These are phyloP conservation scores for Stictonetta naevosa DNA, from an alignment of 2,113 vertebrate species.

Conservation along the genomic window DNA sequence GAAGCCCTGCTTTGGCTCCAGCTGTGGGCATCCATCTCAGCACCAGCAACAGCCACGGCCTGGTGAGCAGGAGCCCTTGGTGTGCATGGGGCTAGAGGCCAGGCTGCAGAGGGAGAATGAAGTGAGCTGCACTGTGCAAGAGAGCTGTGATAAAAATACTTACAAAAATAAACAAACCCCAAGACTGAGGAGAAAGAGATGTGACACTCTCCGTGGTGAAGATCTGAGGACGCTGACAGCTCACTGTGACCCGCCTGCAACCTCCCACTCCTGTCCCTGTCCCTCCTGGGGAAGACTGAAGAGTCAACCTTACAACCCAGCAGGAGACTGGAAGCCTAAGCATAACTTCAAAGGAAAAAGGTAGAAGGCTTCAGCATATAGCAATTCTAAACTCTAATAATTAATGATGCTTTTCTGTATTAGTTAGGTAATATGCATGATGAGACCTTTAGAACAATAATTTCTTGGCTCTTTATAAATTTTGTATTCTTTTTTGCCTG, in stretches of 20 bases:
- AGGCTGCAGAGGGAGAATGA: not conserved
- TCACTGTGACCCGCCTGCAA: not conserved
- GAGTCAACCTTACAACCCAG: not conserved
- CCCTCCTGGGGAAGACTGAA: not conserved
- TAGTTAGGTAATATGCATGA: not conserved
- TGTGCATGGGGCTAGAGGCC: not conserved
- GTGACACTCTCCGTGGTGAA: not conserved
- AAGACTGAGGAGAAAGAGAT: not conserved
- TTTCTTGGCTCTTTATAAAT: not conserved
- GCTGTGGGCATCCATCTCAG: not conserved
- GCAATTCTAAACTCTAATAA: not conserved
- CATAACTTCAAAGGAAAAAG: not conserved
- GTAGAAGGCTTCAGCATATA: not conserved
- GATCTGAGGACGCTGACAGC: not conserved
- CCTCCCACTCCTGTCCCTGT: accelerated
- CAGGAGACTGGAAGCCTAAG: not conserved
- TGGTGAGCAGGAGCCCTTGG: not conserved
- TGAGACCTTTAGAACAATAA: not conserved
- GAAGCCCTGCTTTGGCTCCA: not conserved
- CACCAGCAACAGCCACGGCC: not conserved
- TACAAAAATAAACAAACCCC: not conserved
- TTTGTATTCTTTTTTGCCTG: not conserved
- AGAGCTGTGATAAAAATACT: accelerated
- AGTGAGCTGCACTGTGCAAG: not conserved
- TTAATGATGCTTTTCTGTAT: not conserved